These are phyloP conservation scores for Phalacrocorax carbo DNA, from an alignment of 2,113 vertebrate species.

Conservation along the genomic window DNA sequence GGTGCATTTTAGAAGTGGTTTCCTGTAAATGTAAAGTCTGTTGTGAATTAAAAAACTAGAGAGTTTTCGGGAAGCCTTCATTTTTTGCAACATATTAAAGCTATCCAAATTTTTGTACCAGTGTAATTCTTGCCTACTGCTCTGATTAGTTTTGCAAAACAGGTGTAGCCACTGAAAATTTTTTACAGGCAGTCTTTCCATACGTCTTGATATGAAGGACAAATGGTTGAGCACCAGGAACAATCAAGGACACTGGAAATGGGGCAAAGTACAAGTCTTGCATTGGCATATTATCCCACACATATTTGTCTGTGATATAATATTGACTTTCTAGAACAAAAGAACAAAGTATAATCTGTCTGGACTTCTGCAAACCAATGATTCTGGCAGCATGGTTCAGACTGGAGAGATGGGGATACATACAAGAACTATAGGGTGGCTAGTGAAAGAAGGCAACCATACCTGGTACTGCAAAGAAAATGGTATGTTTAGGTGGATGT, in stretches of 20 bases:
- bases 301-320: neutral
- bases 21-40: conserved; percentile 68
- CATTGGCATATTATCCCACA: neutral
- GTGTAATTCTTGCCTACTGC: neutral
- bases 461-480: neutral
- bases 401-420: neutral
- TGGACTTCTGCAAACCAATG: neutral
- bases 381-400: neutral
- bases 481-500: neutral
- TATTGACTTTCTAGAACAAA: neutral
- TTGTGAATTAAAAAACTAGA: conserved; percentile 55
- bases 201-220: neutral
- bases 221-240: neutral
- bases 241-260: neutral
- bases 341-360: neutral
- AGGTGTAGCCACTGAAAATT: conserved; percentile 11
- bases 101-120: neutral
- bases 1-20: conserved; percentile 65
- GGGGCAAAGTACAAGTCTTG: neutral
- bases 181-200: neutral
- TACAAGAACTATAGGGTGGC: neutral
- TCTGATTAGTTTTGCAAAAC: conserved; percentile 44
- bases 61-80: conserved; percentile 56
- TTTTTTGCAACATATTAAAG: neutral
- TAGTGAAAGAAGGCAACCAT: neutral